A percentile compares a stretch with the other conserved stretches of the same genome.
phyloP scores from a whole-genome alignment of 2,113 vertebrate genomes.

The Ibidorhyncha struthersii region DNA sequence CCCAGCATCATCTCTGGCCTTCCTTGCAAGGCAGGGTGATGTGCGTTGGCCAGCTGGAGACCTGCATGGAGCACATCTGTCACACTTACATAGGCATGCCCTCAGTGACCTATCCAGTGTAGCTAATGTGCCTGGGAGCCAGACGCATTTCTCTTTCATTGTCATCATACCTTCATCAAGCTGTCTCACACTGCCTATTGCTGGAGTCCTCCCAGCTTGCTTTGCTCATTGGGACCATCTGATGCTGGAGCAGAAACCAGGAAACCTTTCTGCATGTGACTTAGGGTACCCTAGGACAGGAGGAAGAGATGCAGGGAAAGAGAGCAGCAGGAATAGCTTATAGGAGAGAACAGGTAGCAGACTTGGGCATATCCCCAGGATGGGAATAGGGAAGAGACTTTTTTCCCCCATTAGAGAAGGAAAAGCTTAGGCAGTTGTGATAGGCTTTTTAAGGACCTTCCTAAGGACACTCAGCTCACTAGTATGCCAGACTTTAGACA shows the following conservation, averaged over 20 bases:
- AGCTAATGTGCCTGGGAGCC: neutral
- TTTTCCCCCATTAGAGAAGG: neutral
- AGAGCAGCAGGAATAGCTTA: neutral
- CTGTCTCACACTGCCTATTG: neutral
- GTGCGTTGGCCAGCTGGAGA: neutral
- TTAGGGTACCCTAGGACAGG: neutral
- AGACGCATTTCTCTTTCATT: neutral
- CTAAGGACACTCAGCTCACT: neutral
- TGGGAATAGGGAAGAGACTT: neutral
- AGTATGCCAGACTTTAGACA: neutral
- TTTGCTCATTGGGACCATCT: neutral
- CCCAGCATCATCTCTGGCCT: neutral
- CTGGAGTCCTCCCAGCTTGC: neutral
- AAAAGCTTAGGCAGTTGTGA: neutral
- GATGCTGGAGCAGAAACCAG: neutral
- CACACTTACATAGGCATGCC: neutral
- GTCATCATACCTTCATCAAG: neutral
- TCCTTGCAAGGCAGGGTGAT: neutral
- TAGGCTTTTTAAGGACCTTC: neutral
- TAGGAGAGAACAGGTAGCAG: neutral
- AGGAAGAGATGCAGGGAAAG: neutral
- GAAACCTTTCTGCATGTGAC: neutral
- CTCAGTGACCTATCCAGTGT: neutral
- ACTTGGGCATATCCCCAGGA: neutral
- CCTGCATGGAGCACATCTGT: accelerated